Evolutionary conservation across 2,797 vertebrate genomes (phyloP).

Genomic region (Halcyon leucocephala): DNA sequence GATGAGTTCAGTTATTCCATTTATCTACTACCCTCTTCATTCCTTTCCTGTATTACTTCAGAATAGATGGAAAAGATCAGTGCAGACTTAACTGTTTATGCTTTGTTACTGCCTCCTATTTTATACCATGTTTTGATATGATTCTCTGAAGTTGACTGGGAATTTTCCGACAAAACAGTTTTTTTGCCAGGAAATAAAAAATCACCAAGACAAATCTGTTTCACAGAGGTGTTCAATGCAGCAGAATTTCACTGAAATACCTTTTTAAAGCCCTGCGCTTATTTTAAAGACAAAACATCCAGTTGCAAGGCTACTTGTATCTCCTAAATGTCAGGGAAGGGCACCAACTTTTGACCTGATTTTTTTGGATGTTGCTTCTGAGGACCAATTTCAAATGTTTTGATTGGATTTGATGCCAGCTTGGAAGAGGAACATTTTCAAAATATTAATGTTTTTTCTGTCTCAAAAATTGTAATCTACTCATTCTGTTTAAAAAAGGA

Average conservation of each 20-base stretch:
- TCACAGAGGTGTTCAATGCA: neutral
- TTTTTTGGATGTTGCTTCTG: neutral
- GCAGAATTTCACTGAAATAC: neutral
- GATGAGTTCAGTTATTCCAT: neutral
- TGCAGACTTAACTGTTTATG: neutral
- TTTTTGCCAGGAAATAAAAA: neutral
- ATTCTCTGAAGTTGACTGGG: neutral
- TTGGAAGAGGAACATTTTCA: neutral
- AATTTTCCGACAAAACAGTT: neutral
- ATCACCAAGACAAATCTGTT: neutral
- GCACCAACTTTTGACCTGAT: neutral
- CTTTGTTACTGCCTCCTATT: neutral
- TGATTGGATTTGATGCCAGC: neutral
- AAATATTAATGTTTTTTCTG: neutral
- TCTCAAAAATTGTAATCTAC: neutral
- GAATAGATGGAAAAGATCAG: neutral
- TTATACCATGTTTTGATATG: neutral
- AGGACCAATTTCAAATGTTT: neutral
- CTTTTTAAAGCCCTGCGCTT: neutral
- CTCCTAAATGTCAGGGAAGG: neutral
- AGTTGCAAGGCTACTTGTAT: neutral
- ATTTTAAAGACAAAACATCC: neutral
- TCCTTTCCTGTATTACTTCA: neutral
- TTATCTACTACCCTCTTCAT: neutral
- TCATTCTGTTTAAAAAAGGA: neutral